Conservation (phyloP, 2,797 vertebrate species). For the Clarias fuscus region DNA sequence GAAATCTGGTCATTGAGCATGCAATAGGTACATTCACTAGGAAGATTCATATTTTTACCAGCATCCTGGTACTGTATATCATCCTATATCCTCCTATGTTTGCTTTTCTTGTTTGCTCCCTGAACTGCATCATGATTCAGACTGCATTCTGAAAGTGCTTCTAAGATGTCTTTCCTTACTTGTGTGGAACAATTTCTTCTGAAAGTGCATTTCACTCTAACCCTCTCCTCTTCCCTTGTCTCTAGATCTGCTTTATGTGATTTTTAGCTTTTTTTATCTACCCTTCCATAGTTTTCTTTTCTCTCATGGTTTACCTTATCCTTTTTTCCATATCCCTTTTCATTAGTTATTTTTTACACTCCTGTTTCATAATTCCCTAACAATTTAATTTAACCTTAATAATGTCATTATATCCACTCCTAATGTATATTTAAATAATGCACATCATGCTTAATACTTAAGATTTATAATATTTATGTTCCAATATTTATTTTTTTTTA, state of each 20-base stretch:
- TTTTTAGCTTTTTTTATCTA: not conserved
- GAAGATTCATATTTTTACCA: not conserved
- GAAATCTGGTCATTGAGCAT: too few species aligned
- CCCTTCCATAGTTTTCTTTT: not conserved
- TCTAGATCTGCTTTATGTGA: not conserved
- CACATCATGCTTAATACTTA: not conserved
- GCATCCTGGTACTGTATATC: not conserved
- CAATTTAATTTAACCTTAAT: not conserved
- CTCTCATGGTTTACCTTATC: not conserved
- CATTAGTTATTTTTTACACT: not conserved
- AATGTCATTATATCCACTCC: not conserved
- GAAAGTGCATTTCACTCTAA: conserved; percentile 10
- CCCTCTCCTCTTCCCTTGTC: not conserved
- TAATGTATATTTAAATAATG: not conserved
- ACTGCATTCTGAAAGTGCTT: not conserved
- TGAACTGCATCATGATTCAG: not conserved
- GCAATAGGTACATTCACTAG: too few species aligned
- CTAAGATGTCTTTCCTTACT: not conserved
- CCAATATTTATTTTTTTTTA: not conserved
- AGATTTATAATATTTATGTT: not conserved
- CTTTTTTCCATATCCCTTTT: not conserved
- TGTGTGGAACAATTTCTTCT: conserved; percentile 25
- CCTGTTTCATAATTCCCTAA: not conserved
- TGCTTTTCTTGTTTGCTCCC: not conserved
- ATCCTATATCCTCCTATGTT: not conserved